Evolutionary conservation across 2,113 vertebrate genomes (phyloP), one percentile per base, ranked within the genome.

Genomic region (Anolis sagrei): DNA sequence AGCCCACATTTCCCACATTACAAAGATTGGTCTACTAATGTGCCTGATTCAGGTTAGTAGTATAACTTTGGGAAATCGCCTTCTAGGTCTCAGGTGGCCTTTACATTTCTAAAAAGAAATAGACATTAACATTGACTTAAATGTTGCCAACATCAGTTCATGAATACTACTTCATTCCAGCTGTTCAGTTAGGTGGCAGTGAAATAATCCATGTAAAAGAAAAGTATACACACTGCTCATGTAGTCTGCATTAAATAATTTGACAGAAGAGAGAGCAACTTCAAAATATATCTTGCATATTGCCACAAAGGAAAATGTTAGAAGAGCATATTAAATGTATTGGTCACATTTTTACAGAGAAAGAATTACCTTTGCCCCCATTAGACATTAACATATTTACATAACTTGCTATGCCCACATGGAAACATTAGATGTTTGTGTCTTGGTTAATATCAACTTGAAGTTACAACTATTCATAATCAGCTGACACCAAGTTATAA

Each of bases 181-280:
- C 95, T 98, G 96, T 95, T 97, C 95, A 97, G 97, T 97, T 96
- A 97, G 90, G 89, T 96, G 93, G 93, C 91, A 93, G 94, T 95
- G 96, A 98, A 98, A 97, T 97, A 96, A 97, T 93, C 96, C 96
- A 87, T 92, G 95, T 93, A 95, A 89, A 96, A 97, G 96, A 96
- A 97, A 98, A 98, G 97, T 96, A 98, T 85, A 94, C 95, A 94
- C 32, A 93, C 93, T 95, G 96, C 94, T 96, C 97, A 95, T 95
- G 95, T 94, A 96, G 94, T 89, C 73, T 94, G 96, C 95, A 91
- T 95, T 97, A 95, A 97, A 97, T 96, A 97, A 97, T 95, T 96
- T 94, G 92, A 96, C 95, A 94, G 93, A 92, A 90, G 94, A 94
- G 94, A 92, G 92, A 95, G 94, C 93, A 96, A 96, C 21, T 91